A percentile compares a stretch with the other conserved stretches of the same genome.
These are phyloP conservation scores for Phrynosoma platyrhinos DNA, from an alignment of 2,113 vertebrate genomes.

Conservation along the genomic window DNA sequence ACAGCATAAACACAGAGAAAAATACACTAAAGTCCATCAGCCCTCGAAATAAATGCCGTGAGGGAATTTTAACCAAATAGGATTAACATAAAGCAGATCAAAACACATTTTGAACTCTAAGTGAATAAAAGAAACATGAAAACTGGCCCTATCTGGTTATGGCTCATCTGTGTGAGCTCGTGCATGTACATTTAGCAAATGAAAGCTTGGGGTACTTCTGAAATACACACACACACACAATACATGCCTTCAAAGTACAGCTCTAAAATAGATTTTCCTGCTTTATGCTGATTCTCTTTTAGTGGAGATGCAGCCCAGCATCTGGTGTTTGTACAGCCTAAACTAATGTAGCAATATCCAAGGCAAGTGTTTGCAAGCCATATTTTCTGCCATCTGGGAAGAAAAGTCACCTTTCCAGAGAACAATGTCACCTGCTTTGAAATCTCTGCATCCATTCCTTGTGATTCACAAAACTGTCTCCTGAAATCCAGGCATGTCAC, in stretches of 20 bases:
- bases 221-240: constrained; percentile 38
- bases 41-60: constrained; percentile 43
- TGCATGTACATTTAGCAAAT: not conserved
- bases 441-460: not conserved
- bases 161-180: constrained; percentile 36
- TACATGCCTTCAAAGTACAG: constrained; percentile 34
- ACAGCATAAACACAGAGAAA: constrained; percentile 2
- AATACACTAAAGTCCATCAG: constrained; percentile 24
- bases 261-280: constrained; percentile 39
- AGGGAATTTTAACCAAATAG: constrained; percentile 51
- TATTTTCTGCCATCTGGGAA: constrained; percentile 36
- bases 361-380: constrained; percentile 37
- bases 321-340: constrained; percentile 48
- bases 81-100: not conserved
- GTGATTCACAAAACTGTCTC: not conserved
- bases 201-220: constrained; percentile 46
- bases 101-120: constrained; percentile 45
- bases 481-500: not conserved
- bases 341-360: not conserved
- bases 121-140: constrained; percentile 49
- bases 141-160: constrained; percentile 35
- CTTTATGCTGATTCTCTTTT: constrained; percentile 51
- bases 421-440: not conserved
- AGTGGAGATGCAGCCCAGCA: constrained; percentile 47
- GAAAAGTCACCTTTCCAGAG: constrained; percentile 22